Evolutionary conservation across 2,113 vertebrate species (phyloP).

Genomic region (Oceanodroma tethys): DNA sequence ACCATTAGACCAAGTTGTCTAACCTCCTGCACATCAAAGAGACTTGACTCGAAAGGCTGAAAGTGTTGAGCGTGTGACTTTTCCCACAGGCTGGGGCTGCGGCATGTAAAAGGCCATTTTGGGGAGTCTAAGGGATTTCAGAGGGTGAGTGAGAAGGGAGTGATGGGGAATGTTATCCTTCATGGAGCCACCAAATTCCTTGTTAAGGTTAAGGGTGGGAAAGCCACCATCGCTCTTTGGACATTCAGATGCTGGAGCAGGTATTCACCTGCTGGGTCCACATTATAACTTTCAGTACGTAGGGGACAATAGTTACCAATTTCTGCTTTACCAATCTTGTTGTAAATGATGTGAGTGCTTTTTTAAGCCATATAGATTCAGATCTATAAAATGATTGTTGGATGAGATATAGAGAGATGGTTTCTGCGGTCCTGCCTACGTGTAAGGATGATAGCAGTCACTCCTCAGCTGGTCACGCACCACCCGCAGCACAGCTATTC

Average conservation of each 20-base stretch:
- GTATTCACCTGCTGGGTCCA: neutral
- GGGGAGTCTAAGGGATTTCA: neutral
- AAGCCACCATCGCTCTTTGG: neutral
- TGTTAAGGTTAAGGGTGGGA: neutral
- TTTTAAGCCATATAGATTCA: neutral
- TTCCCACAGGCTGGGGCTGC: neutral
- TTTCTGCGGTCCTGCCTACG: neutral
- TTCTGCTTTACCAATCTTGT: neutral
- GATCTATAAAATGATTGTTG: neutral
- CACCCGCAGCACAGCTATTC: neutral
- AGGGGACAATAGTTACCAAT: neutral
- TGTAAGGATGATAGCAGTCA: fast-evolving
- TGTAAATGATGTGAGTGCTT: fast-evolving
- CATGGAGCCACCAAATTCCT: neutral
- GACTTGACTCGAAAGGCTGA: neutral
- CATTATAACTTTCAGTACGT: fast-evolving
- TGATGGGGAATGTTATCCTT: neutral
- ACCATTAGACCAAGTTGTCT: neutral
- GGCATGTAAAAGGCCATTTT: neutral
- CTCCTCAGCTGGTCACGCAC: fast-evolving
- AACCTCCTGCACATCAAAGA: neutral
- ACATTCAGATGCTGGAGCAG: neutral
- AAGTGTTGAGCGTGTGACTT: neutral
- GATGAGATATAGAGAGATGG: neutral
- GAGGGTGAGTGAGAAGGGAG: neutral